A percentile compares a stretch with the other conserved stretches of the same genome.
Evolutionary conservation across 2,797 vertebrate genomes (phyloP).

Genomic region (Nannoperca obscura): DNA sequence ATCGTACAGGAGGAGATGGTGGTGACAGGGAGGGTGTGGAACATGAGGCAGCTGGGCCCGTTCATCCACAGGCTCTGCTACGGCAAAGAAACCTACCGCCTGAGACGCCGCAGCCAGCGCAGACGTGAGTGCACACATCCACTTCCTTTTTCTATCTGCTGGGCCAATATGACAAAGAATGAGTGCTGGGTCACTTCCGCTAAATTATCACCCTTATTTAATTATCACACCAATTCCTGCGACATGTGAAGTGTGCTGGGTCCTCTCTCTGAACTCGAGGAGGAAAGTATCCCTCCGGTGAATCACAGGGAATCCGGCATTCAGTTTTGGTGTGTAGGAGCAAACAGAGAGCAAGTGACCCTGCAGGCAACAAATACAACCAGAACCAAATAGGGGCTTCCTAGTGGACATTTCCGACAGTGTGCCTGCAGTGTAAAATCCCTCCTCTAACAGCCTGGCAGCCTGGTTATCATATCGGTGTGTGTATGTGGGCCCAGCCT

Average conservation of each 20-base stretch:
- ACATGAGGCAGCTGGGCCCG: slow-evolving; percentile 92
- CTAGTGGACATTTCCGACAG: slow-evolving; percentile 32
- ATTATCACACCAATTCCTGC: slow-evolving; percentile 25
- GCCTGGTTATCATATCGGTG: slow-evolving; percentile 26
- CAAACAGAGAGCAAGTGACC: slow-evolving; percentile 10
- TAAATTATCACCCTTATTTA: slow-evolving; percentile 12
- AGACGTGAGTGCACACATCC: slow-evolving; percentile 86
- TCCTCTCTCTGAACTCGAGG: slow-evolving; percentile 13
- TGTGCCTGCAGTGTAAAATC: slow-evolving; percentile 33
- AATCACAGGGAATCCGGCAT: slow-evolving; percentile 58
- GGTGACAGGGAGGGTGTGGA: slow-evolving; percentile 90
- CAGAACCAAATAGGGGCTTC: slow-evolving; percentile 70
- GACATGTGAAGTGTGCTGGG: slow-evolving; percentile 28
- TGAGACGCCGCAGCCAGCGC: slow-evolving; percentile 86
- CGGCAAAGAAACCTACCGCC: slow-evolving; percentile 94
- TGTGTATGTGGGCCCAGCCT: slow-evolving; percentile 67
- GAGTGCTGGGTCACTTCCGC: slow-evolving; percentile 24
- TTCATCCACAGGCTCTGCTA: slow-evolving; percentile 94
- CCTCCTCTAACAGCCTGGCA: slow-evolving; percentile 38
- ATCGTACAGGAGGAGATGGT: slow-evolving; percentile 96
- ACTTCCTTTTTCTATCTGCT: background rate
- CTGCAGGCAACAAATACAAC: slow-evolving; percentile 20
- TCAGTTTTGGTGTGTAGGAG: slow-evolving; percentile 40
- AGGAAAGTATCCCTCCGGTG: slow-evolving; percentile 11
- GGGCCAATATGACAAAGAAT: background rate